Conservation (phyloP, 2,888 invertebrate genomes). For the Lepidocyrtinus sp. region DNA sequence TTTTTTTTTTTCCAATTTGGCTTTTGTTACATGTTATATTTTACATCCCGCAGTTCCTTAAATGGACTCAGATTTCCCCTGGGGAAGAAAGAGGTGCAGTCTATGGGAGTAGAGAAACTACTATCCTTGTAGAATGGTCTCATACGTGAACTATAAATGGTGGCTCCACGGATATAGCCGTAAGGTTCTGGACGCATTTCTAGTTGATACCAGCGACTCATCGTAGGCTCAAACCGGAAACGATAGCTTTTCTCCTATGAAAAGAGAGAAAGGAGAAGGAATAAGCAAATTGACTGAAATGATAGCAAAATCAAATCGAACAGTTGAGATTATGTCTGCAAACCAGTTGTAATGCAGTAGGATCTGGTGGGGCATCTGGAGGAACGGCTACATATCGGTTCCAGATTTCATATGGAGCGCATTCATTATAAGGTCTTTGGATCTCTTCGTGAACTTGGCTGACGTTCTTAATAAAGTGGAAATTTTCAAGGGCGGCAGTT, state of each 20-base stretch:
- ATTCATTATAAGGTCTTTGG: conserved; percentile 40
- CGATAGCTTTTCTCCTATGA: conserved; percentile 58
- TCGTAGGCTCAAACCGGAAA: conserved; percentile 58
- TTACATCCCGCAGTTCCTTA: conserved; percentile 65
- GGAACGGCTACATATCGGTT: conserved; percentile 26
- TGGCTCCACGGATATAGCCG: conserved; percentile 55
- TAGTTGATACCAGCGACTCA: conserved; percentile 66
- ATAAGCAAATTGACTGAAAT: neutral
- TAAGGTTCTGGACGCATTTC: conserved; percentile 48
- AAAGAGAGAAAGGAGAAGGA: neutral
- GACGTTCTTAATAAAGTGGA: conserved; percentile 55
- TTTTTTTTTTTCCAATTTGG: too few relatives aligned
- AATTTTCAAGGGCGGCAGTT: conserved; percentile 54
- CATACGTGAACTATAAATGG: conserved; percentile 51
- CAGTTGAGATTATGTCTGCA: neutral
- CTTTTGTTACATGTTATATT: conserved; percentile 53
- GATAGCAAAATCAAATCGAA: neutral
- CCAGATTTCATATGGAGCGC: conserved; percentile 50
- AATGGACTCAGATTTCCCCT: conserved; percentile 62
- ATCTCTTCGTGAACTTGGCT: conserved; percentile 53
- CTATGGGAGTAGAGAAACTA: conserved; percentile 63
- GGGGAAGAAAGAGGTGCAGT: conserved; percentile 33
- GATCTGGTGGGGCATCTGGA: neutral
- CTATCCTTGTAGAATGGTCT: conserved; percentile 61
- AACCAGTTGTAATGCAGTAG: conserved; percentile 23